Percentiles rank a stretch among this genome's conserved stretches.
Evolutionary conservation across 92 coral and sea anemone genomes (phyloP).

Genomic region (Zoanthus sansibaricus): DNA sequence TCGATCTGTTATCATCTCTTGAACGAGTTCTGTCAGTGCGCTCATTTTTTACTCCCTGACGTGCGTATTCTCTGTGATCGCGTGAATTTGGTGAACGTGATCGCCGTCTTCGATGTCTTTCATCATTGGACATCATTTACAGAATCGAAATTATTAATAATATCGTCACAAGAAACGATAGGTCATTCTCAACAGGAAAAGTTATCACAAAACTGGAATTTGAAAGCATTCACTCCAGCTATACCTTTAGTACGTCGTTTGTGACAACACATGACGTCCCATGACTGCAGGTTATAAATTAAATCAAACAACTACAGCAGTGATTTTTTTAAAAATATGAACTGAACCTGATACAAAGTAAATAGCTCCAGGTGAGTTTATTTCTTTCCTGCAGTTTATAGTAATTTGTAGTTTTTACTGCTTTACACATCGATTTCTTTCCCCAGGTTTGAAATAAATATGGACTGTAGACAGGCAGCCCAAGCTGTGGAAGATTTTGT

Average conservation of each 20-base stretch:
- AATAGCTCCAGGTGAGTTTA: too few species aligned
- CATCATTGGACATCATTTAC: constrained; percentile 21
- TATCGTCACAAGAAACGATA: background rate
- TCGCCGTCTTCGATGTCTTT: constrained; percentile 24
- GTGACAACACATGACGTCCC: background rate
- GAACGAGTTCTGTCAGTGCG: constrained; percentile 43
- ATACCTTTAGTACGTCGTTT: background rate
- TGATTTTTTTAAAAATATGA: too few species aligned
- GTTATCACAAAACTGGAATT: background rate
- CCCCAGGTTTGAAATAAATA: too few species aligned
- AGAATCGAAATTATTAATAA: background rate
- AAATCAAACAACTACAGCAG: background rate
- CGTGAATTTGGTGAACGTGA: constrained; percentile 35
- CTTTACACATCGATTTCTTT: too few species aligned
- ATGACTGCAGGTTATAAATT: background rate
- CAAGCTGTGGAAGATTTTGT: too few species aligned
- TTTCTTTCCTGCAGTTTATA: too few species aligned
- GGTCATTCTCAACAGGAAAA: background rate
- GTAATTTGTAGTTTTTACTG: too few species aligned
- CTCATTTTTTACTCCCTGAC: constrained; percentile 34
- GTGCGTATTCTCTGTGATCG: background rate
- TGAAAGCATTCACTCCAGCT: background rate
- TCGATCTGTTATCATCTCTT: constrained; percentile 28
- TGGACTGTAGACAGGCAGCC: too few species aligned
- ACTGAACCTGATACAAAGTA: too few species aligned